Evolutionary conservation across 1,140 invertebrate genomes (phyloP).

Genomic region (Batillaria attramentaria): DNA sequence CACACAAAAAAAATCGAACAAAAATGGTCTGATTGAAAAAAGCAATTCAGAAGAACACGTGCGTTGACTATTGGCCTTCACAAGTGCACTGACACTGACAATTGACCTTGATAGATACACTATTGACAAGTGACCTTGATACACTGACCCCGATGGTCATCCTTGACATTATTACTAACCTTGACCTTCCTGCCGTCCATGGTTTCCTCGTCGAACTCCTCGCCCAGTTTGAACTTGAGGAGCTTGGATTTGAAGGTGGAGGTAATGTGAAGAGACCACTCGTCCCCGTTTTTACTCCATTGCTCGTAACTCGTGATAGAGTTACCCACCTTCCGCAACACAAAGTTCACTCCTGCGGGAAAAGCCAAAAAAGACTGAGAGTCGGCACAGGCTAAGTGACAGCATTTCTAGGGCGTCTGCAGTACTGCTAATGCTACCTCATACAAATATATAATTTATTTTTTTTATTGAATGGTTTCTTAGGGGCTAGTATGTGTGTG

Average conservation of each 20-base stretch:
- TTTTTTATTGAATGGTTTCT: too few relatives aligned
- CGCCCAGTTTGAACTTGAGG: slow-evolving; percentile 84
- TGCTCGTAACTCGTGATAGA: slow-evolving; percentile 82
- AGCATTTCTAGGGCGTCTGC: too few relatives aligned
- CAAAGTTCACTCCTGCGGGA: slow-evolving; percentile 84
- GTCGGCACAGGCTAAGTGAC: too few relatives aligned
- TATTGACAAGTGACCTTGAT: too few relatives aligned
- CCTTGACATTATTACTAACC: slow-evolving; percentile 63
- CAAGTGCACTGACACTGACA: too few relatives aligned
- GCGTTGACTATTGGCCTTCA: background rate
- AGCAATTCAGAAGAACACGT: background rate
- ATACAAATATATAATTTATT: too few relatives aligned
- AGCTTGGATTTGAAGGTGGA: slow-evolving; percentile 89
- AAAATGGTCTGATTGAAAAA: too few relatives aligned
- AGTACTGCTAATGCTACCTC: too few relatives aligned
- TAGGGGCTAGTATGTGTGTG: too few relatives aligned
- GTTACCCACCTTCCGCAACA: slow-evolving; percentile 83
- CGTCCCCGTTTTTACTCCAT: slow-evolving; percentile 79
- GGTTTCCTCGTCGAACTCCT: slow-evolving; percentile 90
- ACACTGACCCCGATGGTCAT: background rate
- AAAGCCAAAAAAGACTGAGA: slow-evolving; percentile 58
- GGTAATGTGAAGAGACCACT: slow-evolving; percentile 82
- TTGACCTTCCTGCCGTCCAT: slow-evolving; percentile 88
- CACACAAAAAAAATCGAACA: too few relatives aligned
- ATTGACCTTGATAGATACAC: too few relatives aligned